A percentile compares a stretch with the other conserved stretches of the same genome.
Evolutionary conservation across 2,797 vertebrate genomes (phyloP).

Genomic region (Anisognathus igniventris): DNA sequence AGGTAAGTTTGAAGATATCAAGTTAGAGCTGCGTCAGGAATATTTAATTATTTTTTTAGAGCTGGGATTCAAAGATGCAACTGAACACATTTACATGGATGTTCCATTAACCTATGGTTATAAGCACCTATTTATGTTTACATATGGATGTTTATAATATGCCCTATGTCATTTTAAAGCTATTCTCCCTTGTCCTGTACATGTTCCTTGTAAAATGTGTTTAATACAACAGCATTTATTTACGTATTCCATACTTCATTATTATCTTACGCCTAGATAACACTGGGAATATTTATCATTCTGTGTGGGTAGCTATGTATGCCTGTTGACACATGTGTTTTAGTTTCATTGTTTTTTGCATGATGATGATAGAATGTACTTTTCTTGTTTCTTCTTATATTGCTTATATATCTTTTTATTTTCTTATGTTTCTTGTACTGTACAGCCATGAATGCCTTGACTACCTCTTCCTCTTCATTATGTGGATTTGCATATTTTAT

Average conservation of each 20-base stretch:
- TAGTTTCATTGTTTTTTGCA: background rate
- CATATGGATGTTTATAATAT: background rate
- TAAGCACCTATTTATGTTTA: background rate
- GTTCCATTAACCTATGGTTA: background rate
- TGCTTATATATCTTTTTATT: background rate
- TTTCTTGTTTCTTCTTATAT: background rate
- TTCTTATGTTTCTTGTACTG: background rate
- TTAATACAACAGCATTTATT: background rate
- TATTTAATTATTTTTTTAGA: background rate
- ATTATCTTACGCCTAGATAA: background rate
- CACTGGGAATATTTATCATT: background rate
- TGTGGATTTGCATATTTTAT: background rate
- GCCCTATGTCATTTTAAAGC: background rate
- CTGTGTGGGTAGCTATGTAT: fast-evolving
- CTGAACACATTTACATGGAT: background rate
- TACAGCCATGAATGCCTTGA: background rate
- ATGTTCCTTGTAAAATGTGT: background rate
- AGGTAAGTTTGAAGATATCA: constrained; percentile 53
- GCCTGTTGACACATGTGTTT: fast-evolving
- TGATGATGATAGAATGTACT: background rate
- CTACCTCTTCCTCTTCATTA: background rate
- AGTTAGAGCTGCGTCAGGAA: background rate
- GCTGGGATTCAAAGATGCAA: background rate
- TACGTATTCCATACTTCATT: background rate
- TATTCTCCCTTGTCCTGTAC: background rate